These are phyloP conservation scores for Stomorhina lunata DNA, from an alignment of 2,888 invertebrate genomes.

Conservation along the genomic window DNA sequence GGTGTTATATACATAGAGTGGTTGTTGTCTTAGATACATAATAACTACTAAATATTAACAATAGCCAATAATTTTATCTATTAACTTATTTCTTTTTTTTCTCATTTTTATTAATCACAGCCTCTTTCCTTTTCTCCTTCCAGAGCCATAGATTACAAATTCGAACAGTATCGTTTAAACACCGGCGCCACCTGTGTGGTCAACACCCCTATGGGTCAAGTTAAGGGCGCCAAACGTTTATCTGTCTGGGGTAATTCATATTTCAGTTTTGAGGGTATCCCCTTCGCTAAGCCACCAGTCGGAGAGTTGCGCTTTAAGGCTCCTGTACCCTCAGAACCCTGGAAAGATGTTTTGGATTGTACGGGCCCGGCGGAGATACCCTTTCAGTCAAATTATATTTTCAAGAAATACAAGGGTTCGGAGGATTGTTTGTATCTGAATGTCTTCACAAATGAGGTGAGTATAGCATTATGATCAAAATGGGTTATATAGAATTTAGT, in stretches of 20 bases:
- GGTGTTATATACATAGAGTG: no score
- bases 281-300: constrained; percentile 78
- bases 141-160: constrained; percentile 75
- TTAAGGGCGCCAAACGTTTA: constrained; percentile 76
- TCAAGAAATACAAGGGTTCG: constrained; percentile 78
- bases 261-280: constrained; percentile 77
- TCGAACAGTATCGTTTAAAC: constrained; percentile 74
- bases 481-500: no score
- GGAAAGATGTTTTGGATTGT: constrained; percentile 80
- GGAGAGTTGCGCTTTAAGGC: constrained; percentile 78
- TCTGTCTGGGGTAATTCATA: constrained; percentile 76
- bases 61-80: not conserved
- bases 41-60: no score
- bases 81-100: not conserved
- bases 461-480: constrained; percentile 57
- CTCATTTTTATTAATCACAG: not conserved
- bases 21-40: no score
- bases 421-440: constrained; percentile 82
- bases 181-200: constrained; percentile 73
- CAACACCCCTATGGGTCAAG: constrained; percentile 75
- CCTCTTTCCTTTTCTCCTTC: constrained; percentile 37
- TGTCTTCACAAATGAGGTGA: constrained; percentile 79
- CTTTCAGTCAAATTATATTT: constrained; percentile 75
- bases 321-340: constrained; percentile 78
- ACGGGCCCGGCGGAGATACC: constrained; percentile 76